phyloP scores from a whole-genome alignment of 2,113 vertebrate species.

The Chroicocephalus ridibundus region DNA sequence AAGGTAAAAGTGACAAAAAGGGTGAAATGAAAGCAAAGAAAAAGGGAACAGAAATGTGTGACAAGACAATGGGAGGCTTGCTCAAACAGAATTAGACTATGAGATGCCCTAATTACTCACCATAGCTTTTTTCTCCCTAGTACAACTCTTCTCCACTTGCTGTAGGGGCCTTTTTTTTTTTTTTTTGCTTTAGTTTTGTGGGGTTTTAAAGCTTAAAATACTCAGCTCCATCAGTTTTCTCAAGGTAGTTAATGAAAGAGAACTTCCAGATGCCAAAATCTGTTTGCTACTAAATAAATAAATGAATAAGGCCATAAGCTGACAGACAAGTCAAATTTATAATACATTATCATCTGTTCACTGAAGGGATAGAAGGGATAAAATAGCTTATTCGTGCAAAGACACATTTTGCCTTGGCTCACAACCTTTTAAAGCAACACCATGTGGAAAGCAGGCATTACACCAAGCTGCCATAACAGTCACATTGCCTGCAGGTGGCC shows the following conservation, averaged over 20 bases:
- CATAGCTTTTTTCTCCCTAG: neutral
- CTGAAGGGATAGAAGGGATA: neutral
- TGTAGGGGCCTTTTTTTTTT: neutral
- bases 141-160: neutral
- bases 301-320: slow-evolving; percentile 4
- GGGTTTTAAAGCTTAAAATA: slow-evolving; percentile 40
- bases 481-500: neutral
- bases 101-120: slow-evolving; percentile 17
- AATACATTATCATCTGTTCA: neutral
- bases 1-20: neutral
- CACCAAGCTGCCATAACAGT: neutral
- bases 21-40: neutral
- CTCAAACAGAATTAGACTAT: neutral
- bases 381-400: neutral
- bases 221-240: slow-evolving; percentile 7
- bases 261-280: slow-evolving; percentile 42
- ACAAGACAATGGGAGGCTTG: neutral
- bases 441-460: neutral
- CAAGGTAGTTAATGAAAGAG: slow-evolving; percentile 37
- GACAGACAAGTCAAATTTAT: slow-evolving; percentile 36
- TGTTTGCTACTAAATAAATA: slow-evolving; percentile 50
- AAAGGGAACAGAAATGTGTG: neutral
- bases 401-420: neutral
- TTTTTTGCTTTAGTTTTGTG: neutral
- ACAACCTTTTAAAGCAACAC: neutral